These are phyloP conservation scores for Caradrina clavipalpis DNA, from an alignment of 2,888 invertebrate species.

Conservation along the genomic window DNA sequence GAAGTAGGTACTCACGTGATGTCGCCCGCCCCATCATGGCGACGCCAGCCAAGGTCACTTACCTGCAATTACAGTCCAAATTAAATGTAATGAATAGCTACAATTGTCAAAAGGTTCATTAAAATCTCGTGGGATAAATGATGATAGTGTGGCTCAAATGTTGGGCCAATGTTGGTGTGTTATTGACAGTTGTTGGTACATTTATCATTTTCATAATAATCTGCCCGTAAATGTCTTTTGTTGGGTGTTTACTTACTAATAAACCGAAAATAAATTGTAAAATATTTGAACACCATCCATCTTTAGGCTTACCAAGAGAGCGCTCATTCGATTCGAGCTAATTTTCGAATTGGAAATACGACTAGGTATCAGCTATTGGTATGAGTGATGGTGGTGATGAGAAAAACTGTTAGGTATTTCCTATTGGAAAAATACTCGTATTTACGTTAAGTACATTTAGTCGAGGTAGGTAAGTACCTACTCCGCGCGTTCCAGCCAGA, in stretches of 20 bases:
- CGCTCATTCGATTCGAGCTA: too few relatives aligned
- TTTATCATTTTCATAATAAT: slow-evolving; percentile 29
- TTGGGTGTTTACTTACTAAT: background rate
- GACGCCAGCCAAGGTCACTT: slow-evolving; percentile 78
- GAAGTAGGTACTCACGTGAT: slow-evolving; percentile 68
- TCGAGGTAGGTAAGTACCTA: too few relatives aligned
- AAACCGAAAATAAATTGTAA: background rate
- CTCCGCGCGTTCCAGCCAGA: too few relatives aligned
- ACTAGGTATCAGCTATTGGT: too few relatives aligned
- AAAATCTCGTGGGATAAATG: slow-evolving; percentile 26
- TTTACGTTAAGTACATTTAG: too few relatives aligned
- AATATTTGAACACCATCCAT: background rate
- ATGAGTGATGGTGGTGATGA: too few relatives aligned
- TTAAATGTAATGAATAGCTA: slow-evolving; percentile 59
- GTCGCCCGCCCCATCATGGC: slow-evolving; percentile 63
- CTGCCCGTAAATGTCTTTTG: slow-evolving; percentile 11
- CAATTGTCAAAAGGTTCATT: slow-evolving; percentile 39
- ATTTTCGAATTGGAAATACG: too few relatives aligned
- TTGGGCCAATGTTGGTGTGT: slow-evolving; percentile 20
- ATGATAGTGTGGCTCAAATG: slow-evolving; percentile 24
- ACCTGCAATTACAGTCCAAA: slow-evolving; percentile 80
- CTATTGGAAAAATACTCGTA: too few relatives aligned
- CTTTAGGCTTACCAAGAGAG: too few relatives aligned
- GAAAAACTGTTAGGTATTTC: too few relatives aligned
- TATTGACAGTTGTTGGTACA: slow-evolving; percentile 3